Percentiles rank a stretch among this genome's conserved stretches.
Evolutionary conservation across 1,140 invertebrate species (phyloP).

Genomic region (Delia radicum): DNA sequence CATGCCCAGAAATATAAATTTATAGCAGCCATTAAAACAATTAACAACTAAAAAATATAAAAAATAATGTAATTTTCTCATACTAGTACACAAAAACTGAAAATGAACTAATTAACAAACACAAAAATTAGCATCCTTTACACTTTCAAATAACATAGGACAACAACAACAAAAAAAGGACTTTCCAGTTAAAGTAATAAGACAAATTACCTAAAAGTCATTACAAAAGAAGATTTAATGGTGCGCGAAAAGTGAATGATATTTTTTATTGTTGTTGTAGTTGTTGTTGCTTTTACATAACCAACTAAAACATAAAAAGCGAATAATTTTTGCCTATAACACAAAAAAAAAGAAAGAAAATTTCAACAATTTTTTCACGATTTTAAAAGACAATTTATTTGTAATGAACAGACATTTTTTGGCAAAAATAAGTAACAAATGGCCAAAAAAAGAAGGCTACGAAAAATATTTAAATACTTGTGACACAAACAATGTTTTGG

Average conservation of each 20-base stretch:
- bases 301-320: slow-evolving; percentile 35
- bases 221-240: slow-evolving; percentile 4
- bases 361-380: not conserved
- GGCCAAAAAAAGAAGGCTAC: not conserved
- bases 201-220: slow-evolving; percentile 9
- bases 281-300: not conserved
- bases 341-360: not conserved
- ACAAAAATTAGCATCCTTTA: slow-evolving; percentile 15
- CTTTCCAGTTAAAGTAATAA: not conserved
- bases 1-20: not conserved
- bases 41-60: not conserved
- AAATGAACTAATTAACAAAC: slow-evolving; percentile 19
- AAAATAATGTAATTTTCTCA: not conserved
- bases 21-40: slow-evolving; percentile 15
- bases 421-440: too few relatives aligned
- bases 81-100: not conserved
- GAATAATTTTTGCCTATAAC: slow-evolving; percentile 39
- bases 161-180: not conserved
- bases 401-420: slow-evolving; percentile 15
- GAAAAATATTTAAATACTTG: slow-evolving; percentile 38
- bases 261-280: not conserved
- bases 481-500: slow-evolving; percentile 55
- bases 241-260: slow-evolving; percentile 8
- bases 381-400: slow-evolving; percentile 24
- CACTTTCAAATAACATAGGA: not conserved